A percentile compares a stretch with the other conserved stretches of the same genome.
Conservation (phyloP, 2,888 invertebrate genomes). For the Pimpla rufipes region DNA sequence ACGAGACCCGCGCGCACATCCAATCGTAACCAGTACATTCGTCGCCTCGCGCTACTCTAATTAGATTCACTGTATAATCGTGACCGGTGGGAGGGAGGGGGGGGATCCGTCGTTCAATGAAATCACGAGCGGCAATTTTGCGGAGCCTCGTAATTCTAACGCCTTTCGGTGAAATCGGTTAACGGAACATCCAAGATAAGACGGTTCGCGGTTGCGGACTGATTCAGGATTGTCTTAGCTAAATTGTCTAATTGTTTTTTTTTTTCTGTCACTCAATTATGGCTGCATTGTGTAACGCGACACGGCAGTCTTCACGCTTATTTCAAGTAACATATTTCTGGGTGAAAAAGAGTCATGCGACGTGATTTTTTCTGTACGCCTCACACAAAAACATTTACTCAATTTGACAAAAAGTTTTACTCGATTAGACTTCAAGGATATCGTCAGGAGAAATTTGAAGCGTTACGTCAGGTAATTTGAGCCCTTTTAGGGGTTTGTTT, state of each 20-base stretch:
- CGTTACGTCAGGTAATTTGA: no score
- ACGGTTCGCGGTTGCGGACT: neutral
- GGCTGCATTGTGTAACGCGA: neutral
- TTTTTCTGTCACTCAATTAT: slow-evolving; percentile 31
- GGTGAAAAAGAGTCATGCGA: neutral
- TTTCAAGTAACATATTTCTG: neutral
- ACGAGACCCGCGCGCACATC: slow-evolving; percentile 4
- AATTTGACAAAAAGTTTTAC: no score
- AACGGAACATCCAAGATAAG: slow-evolving; percentile 24
- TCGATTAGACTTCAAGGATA: no score
- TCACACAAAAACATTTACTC: neutral
- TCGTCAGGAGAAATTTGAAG: no score
- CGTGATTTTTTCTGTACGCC: neutral
- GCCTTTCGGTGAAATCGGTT: neutral
- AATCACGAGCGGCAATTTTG: slow-evolving; percentile 63
- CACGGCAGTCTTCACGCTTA: neutral
- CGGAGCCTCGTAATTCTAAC: slow-evolving; percentile 45
- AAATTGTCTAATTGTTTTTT: slow-evolving; percentile 26
- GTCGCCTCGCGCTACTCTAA: slow-evolving; percentile 54
- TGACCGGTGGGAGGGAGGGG: neutral
- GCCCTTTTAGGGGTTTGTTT: no score
- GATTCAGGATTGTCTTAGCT: no score
- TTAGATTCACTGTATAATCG: slow-evolving; percentile 65
- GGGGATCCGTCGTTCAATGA: slow-evolving; percentile 62
- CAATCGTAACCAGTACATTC: slow-evolving; percentile 15